phyloP scores from a whole-genome alignment of 2,888 invertebrate species.

The Crematogaster levior region DNA sequence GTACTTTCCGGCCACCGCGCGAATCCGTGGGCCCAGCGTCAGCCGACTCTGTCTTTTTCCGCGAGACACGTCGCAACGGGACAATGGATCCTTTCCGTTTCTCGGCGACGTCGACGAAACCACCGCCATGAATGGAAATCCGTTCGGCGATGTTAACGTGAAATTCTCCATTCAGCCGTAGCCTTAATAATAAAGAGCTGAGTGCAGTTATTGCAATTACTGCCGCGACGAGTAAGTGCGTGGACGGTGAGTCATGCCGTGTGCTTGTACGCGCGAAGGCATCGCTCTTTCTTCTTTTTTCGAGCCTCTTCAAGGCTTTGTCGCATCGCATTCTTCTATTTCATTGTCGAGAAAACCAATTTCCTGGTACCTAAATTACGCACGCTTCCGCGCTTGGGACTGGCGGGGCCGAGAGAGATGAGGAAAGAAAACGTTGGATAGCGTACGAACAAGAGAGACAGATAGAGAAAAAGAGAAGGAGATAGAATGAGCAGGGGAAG shows the following conservation, averaged over 20 bases:
- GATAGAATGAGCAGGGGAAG: conserved; percentile 8
- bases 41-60: conserved; percentile 67
- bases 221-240: conserved; percentile 61
- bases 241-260: conserved; percentile 40
- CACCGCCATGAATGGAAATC: conserved; percentile 73
- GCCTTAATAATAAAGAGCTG: conserved; percentile 69
- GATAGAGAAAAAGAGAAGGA: not conserved
- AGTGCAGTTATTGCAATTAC: conserved; percentile 62
- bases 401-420: conserved; percentile 35
- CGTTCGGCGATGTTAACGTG: conserved; percentile 60
- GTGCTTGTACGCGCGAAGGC: conserved; percentile 34
- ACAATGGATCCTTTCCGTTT: conserved; percentile 67
- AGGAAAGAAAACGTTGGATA: conserved; percentile 34
- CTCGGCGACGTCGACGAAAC: conserved; percentile 70
- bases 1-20: conserved; percentile 58
- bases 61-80: conserved; percentile 63
- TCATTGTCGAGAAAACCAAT: conserved; percentile 86
- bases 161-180: conserved; percentile 51
- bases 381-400: conserved; percentile 74
- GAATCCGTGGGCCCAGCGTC: conserved; percentile 54
- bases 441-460: conserved; percentile 27
- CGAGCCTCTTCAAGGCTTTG: conserved; percentile 62
- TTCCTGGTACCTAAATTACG: conserved; percentile 86
- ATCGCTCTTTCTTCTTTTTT: conserved; percentile 14
- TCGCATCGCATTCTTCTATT: conserved; percentile 85